phyloP scores from a whole-genome alignment of 2,113 vertebrate species.

The Peromyscus maniculatus region DNA sequence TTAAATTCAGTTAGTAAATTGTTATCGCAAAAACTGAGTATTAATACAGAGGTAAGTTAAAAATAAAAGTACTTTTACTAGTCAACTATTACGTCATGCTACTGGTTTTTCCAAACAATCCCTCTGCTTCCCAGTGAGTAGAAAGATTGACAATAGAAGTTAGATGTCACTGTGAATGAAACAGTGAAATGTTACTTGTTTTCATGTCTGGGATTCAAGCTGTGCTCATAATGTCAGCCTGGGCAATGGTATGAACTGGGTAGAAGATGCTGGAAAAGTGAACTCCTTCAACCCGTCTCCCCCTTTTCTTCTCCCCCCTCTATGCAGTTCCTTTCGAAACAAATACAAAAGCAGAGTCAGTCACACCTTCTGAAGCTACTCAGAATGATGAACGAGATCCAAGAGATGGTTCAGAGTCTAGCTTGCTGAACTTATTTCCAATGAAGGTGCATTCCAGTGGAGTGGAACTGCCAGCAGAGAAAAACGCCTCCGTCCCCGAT shows the following conservation, averaged over 20 bases:
- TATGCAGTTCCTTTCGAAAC: slow-evolving; percentile 85
- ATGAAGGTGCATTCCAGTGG: background rate
- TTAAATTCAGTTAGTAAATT: slow-evolving; percentile 19
- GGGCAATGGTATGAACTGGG: background rate
- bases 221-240: background rate
- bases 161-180: background rate
- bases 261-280: background rate
- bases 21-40: background rate
- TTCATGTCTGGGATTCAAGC: background rate
- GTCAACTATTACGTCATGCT: background rate
- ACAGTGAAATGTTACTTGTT: background rate
- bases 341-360: slow-evolving; percentile 74
- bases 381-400: slow-evolving; percentile 87
- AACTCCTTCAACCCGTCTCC: background rate
- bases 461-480: slow-evolving; percentile 54
- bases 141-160: background rate
- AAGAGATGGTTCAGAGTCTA: background rate
- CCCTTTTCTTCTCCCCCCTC: background rate
- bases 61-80: background rate
- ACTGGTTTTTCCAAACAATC: background rate
- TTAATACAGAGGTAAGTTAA: background rate
- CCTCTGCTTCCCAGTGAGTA: background rate
- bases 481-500: slow-evolving; percentile 88
- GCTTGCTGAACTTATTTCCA: rapidly evolving
- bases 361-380: slow-evolving; percentile 69